Conservation (phyloP, 1,140 invertebrate species). For the Gryon sp. region DNA sequence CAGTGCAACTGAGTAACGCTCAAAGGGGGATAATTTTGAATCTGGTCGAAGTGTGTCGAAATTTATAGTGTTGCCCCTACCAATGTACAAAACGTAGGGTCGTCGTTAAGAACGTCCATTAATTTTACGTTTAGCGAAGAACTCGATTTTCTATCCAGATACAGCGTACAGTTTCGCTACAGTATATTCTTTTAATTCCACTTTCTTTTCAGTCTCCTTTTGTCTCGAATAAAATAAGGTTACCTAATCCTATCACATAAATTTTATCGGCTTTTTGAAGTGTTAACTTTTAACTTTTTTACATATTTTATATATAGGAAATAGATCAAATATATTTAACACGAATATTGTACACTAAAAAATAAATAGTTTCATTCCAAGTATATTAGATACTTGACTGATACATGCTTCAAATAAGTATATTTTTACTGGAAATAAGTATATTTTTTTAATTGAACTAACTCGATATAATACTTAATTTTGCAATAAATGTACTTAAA, state of each 20-base stretch:
- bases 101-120: conserved; percentile 69
- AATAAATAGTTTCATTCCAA: too few relatives aligned
- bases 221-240: conserved; percentile 16
- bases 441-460: too few relatives aligned
- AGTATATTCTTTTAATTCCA: conserved; percentile 45
- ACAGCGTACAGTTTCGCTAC: background rate
- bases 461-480: too few relatives aligned
- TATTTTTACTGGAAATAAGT: too few relatives aligned
- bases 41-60: conserved; percentile 77
- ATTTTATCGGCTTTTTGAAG: conserved; percentile 46
- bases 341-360: too few relatives aligned
- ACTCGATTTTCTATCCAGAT: conserved; percentile 44
- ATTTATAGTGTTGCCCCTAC: conserved; percentile 76
- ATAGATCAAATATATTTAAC: too few relatives aligned
- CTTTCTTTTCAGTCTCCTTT: background rate
- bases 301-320: too few relatives aligned
- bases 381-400: too few relatives aligned
- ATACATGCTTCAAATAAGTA: too few relatives aligned
- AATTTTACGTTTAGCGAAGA: conserved; percentile 68
- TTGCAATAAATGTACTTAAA: too few relatives aligned
- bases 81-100: conserved; percentile 61
- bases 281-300: too few relatives aligned
- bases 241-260: conserved; percentile 26
- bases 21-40: conserved; percentile 79
- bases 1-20: conserved; percentile 69